Percentiles rank a stretch among this genome's conserved stretches.
These are phyloP conservation scores for Astropecten irregularis DNA, from an alignment of 53 echinoderm and acorn worm genomes.

Conservation along the genomic window DNA sequence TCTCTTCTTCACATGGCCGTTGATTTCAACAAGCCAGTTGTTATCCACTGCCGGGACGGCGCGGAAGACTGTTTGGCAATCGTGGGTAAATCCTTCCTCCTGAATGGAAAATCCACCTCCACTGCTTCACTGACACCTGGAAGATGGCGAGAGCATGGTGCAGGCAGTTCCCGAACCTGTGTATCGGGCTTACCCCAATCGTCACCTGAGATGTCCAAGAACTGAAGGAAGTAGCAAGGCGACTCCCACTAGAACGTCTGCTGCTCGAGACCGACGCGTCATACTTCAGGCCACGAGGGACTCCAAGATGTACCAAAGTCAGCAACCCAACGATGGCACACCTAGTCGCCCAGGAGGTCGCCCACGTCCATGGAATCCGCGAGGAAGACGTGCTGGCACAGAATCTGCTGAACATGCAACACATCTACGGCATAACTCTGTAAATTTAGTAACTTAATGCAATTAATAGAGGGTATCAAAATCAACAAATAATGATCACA, in stretches of 20 bases:
- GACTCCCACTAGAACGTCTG: not conserved
- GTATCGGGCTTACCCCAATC: not conserved
- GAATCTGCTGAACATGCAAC: not conserved
- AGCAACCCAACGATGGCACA: constrained; percentile 12
- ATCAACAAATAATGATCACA: no score
- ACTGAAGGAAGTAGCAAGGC: not conserved
- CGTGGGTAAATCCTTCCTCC: not conserved
- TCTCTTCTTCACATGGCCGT: not conserved
- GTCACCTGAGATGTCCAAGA: not conserved
- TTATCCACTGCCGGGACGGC: not conserved
- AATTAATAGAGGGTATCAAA: no score
- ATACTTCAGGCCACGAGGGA: not conserved
- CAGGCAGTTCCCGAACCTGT: not conserved
- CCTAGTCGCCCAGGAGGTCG: not conserved
- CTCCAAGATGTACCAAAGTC: not conserved
- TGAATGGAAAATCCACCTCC: not conserved
- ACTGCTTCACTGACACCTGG: not conserved
- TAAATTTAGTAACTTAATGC: no score
- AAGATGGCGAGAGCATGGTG: not conserved
- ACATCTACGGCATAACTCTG: not conserved
- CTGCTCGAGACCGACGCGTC: constrained; percentile 6
- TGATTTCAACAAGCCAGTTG: not conserved
- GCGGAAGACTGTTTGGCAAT: not conserved
- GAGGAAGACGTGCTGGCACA: not conserved
- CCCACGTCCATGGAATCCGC: not conserved